Conservation (phyloP, 2,888 invertebrate species). For the Hypomecis atomaria region DNA sequence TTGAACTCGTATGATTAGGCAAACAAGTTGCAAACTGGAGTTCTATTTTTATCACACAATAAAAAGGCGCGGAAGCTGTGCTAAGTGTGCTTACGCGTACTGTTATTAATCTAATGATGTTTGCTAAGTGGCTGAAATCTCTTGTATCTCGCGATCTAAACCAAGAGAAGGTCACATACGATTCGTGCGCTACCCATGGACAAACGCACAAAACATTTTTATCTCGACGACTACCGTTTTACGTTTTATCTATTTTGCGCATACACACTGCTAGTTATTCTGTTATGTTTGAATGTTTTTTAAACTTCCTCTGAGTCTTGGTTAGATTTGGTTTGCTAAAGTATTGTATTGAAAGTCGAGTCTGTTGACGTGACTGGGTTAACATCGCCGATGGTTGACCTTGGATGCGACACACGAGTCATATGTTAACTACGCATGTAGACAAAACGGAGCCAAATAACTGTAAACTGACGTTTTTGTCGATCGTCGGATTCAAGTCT, state of each 20-base stretch:
- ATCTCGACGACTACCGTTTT: neutral
- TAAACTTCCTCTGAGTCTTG: neutral
- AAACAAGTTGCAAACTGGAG: neutral
- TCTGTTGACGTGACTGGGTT: conserved; percentile 32
- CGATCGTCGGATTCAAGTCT: too few species aligned
- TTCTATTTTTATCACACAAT: neutral
- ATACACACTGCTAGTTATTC: neutral
- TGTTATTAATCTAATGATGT: conserved; percentile 24
- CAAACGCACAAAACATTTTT: neutral
- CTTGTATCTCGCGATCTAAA: neutral
- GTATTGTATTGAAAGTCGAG: neutral
- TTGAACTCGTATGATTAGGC: too few species aligned
- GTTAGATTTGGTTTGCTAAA: neutral
- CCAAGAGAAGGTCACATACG: neutral
- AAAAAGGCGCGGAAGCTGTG: conserved; percentile 26
- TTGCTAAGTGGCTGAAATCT: conserved; percentile 29
- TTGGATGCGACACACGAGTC: conserved; percentile 34
- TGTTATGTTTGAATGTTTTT: conserved; percentile 1
- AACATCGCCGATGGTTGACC: conserved; percentile 41
- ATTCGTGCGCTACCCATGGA: neutral
- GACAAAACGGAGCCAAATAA: conserved; percentile 3
- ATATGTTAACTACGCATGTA: conserved; percentile 24
- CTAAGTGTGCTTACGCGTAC: conserved; percentile 20
- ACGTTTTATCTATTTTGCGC: neutral
- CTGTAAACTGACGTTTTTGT: conserved; percentile 2